Evolutionary conservation across 2,113 vertebrate genomes (phyloP).

Genomic region (Lophochroa leadbeateri): DNA sequence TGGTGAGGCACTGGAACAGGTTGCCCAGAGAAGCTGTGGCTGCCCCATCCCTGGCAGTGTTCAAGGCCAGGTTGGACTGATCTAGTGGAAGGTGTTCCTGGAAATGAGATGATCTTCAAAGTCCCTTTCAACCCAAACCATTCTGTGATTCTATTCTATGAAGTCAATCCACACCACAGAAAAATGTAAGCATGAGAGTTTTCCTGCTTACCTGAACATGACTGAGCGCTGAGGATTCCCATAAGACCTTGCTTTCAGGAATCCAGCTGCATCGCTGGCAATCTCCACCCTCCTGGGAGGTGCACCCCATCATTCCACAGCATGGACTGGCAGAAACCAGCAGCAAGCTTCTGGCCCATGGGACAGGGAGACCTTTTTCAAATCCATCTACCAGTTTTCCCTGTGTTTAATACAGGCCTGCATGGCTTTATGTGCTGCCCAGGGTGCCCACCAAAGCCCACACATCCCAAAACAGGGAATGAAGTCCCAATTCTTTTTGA

Average conservation of each 20-base stretch:
- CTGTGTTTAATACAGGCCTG: neutral
- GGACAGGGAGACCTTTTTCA: neutral
- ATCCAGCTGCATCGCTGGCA: neutral
- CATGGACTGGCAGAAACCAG: too few relatives aligned
- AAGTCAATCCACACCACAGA: neutral
- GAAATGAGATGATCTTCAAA: neutral
- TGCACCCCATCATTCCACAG: neutral
- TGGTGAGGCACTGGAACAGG: too few relatives aligned
- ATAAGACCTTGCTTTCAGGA: neutral
- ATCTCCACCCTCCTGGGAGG: neutral
- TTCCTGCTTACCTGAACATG: neutral
- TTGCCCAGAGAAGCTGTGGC: too few relatives aligned
- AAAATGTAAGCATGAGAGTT: neutral
- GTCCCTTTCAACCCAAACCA: neutral
- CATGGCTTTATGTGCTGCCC: neutral
- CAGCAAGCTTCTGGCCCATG: neutral
- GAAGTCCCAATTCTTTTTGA: neutral
- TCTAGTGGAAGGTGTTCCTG: neutral
- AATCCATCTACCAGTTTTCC: accelerated
- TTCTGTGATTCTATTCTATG: neutral
- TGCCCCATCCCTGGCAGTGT: too few relatives aligned
- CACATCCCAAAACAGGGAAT: accelerated
- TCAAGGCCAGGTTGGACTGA: neutral
- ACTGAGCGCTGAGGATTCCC: neutral
- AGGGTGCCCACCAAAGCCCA: neutral